A percentile compares a stretch with the other conserved stretches of the same genome.
phyloP scores from a whole-genome alignment of 92 coral and sea anemone species.

The Anthopleura xanthogrammica region DNA sequence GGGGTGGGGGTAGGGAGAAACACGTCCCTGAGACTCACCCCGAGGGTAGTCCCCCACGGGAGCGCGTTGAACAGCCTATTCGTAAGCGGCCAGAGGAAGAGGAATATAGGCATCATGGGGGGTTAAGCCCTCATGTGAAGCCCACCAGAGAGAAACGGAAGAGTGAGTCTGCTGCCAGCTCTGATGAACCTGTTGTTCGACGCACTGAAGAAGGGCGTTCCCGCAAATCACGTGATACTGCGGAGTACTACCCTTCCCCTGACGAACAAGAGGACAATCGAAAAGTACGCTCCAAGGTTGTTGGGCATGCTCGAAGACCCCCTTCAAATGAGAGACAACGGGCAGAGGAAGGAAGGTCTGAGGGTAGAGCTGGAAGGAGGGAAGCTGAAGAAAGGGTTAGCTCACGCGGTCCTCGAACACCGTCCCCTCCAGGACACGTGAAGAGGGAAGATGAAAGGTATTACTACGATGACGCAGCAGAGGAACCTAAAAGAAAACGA shows the following conservation, averaged over 20 bases:
- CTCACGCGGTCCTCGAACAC: constrained; percentile 58
- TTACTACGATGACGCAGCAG: constrained; percentile 17
- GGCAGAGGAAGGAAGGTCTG: constrained; percentile 51
- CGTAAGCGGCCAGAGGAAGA: constrained; percentile 33
- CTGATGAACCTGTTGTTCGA: constrained; percentile 4
- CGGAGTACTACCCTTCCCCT: constrained; percentile 24
- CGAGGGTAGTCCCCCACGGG: constrained; percentile 23
- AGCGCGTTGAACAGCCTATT: constrained; percentile 15
- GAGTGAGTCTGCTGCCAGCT: background rate
- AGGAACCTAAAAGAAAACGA: constrained; percentile 22
- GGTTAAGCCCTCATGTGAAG: constrained; percentile 15
- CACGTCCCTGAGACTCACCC: background rate
- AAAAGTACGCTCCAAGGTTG: constrained; percentile 15
- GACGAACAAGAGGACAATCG: constrained; percentile 27
- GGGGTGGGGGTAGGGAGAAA: constrained; percentile 7
- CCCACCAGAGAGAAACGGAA: constrained; percentile 21
- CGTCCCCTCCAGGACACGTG: constrained; percentile 38
- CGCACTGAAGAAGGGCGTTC: constrained; percentile 27
- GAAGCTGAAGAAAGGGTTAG: constrained; percentile 33
- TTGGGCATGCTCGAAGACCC: constrained; percentile 6
- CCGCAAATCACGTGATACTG: constrained; percentile 19
- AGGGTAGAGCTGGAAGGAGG: constrained; percentile 58
- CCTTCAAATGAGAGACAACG: constrained; percentile 27
- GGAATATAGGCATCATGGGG: constrained; percentile 15
- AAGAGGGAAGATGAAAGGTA: constrained; percentile 21